Base-by-base conservation (phyloP, 2,888 invertebrate genomes). In the Dryomyza anilis region DNA sequence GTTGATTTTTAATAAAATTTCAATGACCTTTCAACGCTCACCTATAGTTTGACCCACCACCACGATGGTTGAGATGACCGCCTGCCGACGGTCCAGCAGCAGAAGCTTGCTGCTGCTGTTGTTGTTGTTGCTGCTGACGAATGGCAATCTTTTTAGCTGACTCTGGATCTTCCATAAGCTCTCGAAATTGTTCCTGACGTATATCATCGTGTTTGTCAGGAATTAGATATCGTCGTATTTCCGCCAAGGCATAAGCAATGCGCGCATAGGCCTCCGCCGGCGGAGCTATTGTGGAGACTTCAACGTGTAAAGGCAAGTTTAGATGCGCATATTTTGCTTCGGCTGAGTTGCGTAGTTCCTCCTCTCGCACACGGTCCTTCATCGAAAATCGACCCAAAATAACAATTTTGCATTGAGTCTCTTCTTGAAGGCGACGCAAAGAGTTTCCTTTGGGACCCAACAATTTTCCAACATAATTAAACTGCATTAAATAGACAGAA, bases 321-420 rank as follows among this genome's bases (percentile, higher is more conserved):
- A 96, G 86, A 82, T 96, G 96, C 16, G 93, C 88, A 81, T 94
- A 95, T 82, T 95, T 95, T 1, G 93, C 92, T 81, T 96, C 96
- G 68, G 92, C 85, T 0, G 93, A 91, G 76, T 89, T 89, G 23
- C 95, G 87, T 27, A 93, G 85, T 76, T 92, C 92, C 75, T 93
- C 92, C 79, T 93, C 94, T 84, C 93, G 89, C 76, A 86, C 86
- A 50, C 91, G 92, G 83, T 96, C 96, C 81, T 93, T 91, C 93
- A 96, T 95, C 1, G 96, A 96, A 61, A 96, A 95, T 71, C 92
- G 87, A 12, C 96, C 96, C 21, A 96, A 86, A 36, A 96, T 93
- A n/a, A 95, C 94, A 91, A 96, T 96, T 85, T 95, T 96, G 77
- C 95, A 95, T 88, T 95, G 93, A 4, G 96, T 96, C 79, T 95